These are phyloP conservation scores for Myathropa florea DNA, from an alignment of 2,888 invertebrate genomes.

Conservation along the genomic window DNA sequence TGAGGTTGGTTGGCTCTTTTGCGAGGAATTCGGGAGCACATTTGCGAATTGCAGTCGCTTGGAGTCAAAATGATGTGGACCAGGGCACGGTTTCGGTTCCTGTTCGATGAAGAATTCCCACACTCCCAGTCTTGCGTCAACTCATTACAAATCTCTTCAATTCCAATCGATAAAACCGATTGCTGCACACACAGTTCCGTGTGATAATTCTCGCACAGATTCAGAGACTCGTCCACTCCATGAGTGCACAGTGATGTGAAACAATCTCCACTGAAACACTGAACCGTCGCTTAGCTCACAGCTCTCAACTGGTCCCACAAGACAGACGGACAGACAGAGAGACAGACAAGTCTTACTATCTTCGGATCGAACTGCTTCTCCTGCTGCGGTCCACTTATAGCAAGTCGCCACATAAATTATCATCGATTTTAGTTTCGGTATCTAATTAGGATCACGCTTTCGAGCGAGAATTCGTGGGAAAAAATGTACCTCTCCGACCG, in stretches of 20 bases:
- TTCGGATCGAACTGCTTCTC: constrained; percentile 48
- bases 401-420: constrained; percentile 66
- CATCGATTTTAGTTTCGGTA: constrained; percentile 60
- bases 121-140: neutral
- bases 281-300: no score
- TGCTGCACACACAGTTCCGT: neutral
- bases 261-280: neutral
- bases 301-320: neutral
- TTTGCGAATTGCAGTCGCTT: no score
- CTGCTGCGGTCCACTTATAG: constrained; percentile 45
- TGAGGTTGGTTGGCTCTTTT: no score
- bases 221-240: no score
- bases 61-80: no score
- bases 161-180: neutral
- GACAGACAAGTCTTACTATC: constrained; percentile 56
- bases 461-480: constrained; percentile 52
- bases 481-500: neutral
- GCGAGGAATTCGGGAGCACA: no score
- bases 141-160: neutral
- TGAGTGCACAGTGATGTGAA: neutral
- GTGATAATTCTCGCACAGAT: neutral
- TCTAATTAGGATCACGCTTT: constrained; percentile 61
- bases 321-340: no score
- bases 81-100: no score
- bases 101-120: neutral